Evolutionary conservation across 1,140 invertebrate genomes (phyloP).

Genomic region (Pentalonia nigronervosa): DNA sequence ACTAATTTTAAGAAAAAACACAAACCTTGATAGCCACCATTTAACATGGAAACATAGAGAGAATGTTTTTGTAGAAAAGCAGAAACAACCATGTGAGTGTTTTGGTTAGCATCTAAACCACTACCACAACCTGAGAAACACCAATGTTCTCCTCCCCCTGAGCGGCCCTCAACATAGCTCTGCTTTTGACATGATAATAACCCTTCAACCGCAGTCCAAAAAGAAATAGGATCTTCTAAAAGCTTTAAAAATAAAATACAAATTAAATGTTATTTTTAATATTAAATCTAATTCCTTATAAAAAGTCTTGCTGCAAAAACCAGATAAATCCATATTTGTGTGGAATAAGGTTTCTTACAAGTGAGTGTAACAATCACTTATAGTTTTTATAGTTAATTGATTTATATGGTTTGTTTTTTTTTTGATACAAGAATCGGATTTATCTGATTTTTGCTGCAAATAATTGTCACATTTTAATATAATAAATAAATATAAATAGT

Average conservation of each 20-base stretch:
- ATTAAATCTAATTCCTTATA: neutral
- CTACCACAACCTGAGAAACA: slow-evolving; percentile 94
- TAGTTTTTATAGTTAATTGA: neutral
- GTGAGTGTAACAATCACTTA: neutral
- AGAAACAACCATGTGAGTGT: slow-evolving; percentile 97
- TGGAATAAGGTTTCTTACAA: neutral
- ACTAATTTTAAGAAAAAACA: neutral
- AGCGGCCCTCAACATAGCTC: slow-evolving; percentile 84
- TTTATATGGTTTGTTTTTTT: neutral
- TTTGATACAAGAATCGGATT: too few relatives aligned
- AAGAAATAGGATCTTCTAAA: slow-evolving; percentile 94
- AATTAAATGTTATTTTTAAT: slow-evolving; percentile 49
- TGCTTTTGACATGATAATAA: slow-evolving; percentile 89
- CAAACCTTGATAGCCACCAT: slow-evolving; percentile 85
- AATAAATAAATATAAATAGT: neutral
- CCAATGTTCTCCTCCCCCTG: slow-evolving; percentile 93
- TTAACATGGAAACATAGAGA: slow-evolving; percentile 89
- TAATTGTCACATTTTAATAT: neutral
- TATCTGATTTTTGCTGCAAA: too few relatives aligned
- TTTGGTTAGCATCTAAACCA: slow-evolving; percentile 92
- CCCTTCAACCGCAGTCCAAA: slow-evolving; percentile 93
- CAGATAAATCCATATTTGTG: too few relatives aligned
- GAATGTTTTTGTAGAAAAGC: slow-evolving; percentile 95
- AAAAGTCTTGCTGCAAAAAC: neutral
- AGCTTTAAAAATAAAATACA: slow-evolving; percentile 64